Base-by-base conservation (phyloP, 2,797 vertebrate species). In the Melanotaenia pygmaea region DNA sequence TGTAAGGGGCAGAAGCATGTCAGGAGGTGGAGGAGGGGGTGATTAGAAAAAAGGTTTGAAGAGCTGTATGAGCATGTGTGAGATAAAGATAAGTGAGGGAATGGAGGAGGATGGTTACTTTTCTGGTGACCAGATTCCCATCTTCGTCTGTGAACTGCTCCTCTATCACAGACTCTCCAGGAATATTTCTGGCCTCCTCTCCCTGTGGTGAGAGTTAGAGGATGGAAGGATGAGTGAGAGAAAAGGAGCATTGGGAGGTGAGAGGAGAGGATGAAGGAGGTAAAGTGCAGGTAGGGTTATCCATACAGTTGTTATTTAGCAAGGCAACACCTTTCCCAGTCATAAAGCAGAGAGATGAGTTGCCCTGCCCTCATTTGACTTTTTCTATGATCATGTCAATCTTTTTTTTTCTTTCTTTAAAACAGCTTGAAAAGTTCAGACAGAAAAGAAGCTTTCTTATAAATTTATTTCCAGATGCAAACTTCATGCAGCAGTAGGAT, bases 81-180 rank as follows among this genome's bases (percentile, higher is more conserved):
- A 26, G 37, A n/a, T 43, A 24, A 67, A 60, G 62, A 64, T 28
- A 64, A 13, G 16, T 64, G 13, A 68, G 60, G 57, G 38, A 18
- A 70, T 20, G 64, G 37, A 62, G 22, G 69, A 59, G 56, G 65
- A 13, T 13, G 73, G 94, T 98, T 99, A 99, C 98, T 99, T 99
- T 99, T 98, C 97, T 96, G 45, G 97, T 99, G 95, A 99, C 94
- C 93, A 97, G 86, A 95, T 96, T 97, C 88, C 98, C 98, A 83
- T 99, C 97, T 92, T 98, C 96, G 16, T 99, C 98, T 62, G 95
- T 97, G 91, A 97, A 99, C 86, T 97, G 96, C 76, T 99, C 98
- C 93, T 98, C 96, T 38, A 96, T 99, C 94, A 99, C 96, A 79
- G 97, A 97, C 94, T 99, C 96, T 70, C 95, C 96, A 69, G 98